phyloP scores from a whole-genome alignment of 1,140 invertebrate species.

The Pollicipes pollicipes region DNA sequence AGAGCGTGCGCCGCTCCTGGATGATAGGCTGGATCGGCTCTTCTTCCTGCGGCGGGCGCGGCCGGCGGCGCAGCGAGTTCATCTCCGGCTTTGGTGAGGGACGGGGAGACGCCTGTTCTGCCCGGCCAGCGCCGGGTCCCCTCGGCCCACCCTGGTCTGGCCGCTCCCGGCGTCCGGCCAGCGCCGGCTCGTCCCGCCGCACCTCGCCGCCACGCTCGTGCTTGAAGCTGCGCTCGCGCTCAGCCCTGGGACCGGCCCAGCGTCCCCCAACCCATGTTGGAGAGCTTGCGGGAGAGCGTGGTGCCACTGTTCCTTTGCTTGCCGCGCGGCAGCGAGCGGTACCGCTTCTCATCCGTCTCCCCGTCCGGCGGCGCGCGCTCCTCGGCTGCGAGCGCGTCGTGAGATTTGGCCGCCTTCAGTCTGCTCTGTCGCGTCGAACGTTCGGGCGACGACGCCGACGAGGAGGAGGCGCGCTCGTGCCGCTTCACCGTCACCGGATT shows the following conservation, averaged over 20 bases:
- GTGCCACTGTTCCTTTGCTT: neutral
- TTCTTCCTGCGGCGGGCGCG: neutral
- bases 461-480: neutral
- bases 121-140: no score
- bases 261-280: neutral
- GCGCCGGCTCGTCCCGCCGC: no score
- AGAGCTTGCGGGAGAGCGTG: neutral
- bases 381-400: neutral
- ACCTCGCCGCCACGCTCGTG: no score
- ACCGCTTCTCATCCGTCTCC: neutral
- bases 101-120: no score
- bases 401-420: neutral
- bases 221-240: no score
- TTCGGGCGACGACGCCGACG: neutral
- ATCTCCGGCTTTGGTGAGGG: neutral
- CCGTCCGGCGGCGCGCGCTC: no score
- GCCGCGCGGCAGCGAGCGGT: neutral
- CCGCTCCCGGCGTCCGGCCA: neutral
- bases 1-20: neutral
- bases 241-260: neutral
- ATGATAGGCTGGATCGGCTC: neutral
- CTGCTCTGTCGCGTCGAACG: no score
- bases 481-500: neutral
- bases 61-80: neutral
- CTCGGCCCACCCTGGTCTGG: no score